Conservation (phyloP, 2,797 vertebrate species). For the Melanotaenia pygmaea region DNA sequence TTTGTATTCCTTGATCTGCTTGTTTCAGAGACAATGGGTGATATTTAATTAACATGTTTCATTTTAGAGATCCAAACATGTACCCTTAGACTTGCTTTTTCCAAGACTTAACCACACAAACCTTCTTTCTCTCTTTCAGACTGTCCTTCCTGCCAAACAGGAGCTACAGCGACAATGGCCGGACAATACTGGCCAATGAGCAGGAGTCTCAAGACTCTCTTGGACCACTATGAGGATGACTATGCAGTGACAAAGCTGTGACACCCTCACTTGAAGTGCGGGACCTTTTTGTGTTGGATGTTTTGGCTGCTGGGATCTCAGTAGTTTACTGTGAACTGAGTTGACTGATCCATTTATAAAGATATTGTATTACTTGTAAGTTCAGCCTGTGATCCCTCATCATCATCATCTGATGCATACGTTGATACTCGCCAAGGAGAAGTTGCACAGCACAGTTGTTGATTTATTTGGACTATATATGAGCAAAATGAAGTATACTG, state of each 20-base stretch:
- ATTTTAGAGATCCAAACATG: too few relatives aligned
- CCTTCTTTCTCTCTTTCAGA: conserved; percentile 60
- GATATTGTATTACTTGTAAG: conserved; percentile 13
- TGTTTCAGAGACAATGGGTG: not conserved
- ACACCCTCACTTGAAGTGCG: not conserved
- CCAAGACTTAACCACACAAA: not conserved
- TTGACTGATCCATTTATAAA: not conserved
- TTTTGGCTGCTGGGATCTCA: conserved; percentile 9
- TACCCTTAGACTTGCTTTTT: not conserved
- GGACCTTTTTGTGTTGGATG: not conserved
- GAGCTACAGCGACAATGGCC: conserved; percentile 83
- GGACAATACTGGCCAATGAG: conserved; percentile 79
- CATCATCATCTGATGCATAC: not conserved
- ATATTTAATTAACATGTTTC: not conserved
- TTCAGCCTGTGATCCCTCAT: conserved; percentile 14
- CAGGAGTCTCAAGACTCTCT: conserved; percentile 82
- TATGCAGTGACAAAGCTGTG: conserved; percentile 9
- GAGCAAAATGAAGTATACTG: not conserved
- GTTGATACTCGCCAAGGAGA: conserved; percentile 7
- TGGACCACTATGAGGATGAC: conserved; percentile 67
- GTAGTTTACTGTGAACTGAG: conserved; percentile 10
- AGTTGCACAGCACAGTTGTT: not conserved
- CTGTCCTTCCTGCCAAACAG: conserved; percentile 84
- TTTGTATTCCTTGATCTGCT: not conserved
- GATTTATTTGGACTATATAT: not conserved